Conservation (phyloP, 2,797 vertebrate species). For the Pangasius larnaudii region DNA sequence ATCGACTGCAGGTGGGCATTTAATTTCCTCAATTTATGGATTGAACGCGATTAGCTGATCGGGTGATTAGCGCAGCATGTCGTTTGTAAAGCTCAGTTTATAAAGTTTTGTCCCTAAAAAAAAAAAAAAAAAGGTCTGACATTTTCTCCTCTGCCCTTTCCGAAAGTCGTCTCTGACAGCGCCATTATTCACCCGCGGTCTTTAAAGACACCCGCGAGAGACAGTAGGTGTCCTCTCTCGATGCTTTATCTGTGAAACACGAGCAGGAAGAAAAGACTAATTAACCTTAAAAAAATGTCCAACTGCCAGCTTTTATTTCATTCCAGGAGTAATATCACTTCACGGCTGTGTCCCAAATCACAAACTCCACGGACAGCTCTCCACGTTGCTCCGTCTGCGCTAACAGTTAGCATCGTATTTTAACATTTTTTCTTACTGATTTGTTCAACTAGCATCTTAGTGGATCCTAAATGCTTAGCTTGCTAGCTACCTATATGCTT, state of each 20-base stretch:
- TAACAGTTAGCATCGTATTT: background rate
- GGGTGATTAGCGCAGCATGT: background rate
- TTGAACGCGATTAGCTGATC: background rate
- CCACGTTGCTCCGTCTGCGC: background rate
- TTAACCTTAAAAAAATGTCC: conserved; percentile 28
- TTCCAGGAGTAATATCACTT: conserved; percentile 10
- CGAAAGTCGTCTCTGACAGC: conserved; percentile 44
- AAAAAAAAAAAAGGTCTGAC: conserved; percentile 6
- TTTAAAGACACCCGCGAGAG: conserved; percentile 49
- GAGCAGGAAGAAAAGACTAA: conserved; percentile 41
- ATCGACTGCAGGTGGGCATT: background rate
- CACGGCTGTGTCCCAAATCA: background rate
- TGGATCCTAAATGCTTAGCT: background rate
- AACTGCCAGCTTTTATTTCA: conserved; percentile 9
- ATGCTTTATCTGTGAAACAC: conserved; percentile 36
- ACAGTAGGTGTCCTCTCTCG: conserved; percentile 21
- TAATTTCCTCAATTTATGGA: background rate
- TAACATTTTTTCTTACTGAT: background rate
- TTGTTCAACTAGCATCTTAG: background rate
- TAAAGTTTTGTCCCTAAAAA: background rate
- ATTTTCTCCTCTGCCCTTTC: conserved; percentile 38
- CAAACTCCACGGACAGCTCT: background rate
- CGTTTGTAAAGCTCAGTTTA: background rate
- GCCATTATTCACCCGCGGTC: conserved; percentile 35
- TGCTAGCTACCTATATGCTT: background rate